These are phyloP conservation scores for Drosophila yakuba DNA, from an alignment of 1,140 invertebrate species.

Conservation along the genomic window DNA sequence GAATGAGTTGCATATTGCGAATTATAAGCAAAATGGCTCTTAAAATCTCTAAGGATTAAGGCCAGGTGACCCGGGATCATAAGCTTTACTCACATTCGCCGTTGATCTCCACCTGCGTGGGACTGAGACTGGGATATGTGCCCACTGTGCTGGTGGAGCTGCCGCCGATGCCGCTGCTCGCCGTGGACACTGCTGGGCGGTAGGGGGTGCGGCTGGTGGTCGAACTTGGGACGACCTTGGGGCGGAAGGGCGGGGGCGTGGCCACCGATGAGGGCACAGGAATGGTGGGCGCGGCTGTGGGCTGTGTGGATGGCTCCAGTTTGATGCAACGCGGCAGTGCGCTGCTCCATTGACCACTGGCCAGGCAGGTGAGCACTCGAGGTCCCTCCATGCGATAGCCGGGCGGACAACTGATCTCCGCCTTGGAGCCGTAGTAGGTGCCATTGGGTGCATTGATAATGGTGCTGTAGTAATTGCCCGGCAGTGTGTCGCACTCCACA, in stretches of 20 bases:
- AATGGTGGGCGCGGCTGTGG: conserved; percentile 49
- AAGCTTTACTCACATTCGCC: conserved; percentile 67
- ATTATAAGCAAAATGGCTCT: neutral
- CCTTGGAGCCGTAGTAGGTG: conserved; percentile 88
- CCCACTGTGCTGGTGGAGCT: conserved; percentile 42
- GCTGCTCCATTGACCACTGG: conserved; percentile 92
- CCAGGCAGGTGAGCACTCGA: conserved; percentile 89
- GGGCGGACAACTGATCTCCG: conserved; percentile 91
- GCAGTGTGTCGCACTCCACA: conserved; percentile 91
- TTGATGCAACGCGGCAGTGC: conserved; percentile 89
- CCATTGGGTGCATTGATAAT: conserved; percentile 88
- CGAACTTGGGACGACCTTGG: conserved; percentile 46
- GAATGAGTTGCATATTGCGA: too few species aligned
- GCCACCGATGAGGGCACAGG: conserved; percentile 71
- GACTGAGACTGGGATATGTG: conserved; percentile 58
- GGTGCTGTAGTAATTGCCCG: conserved; percentile 89
- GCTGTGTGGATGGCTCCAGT: conserved; percentile 86
- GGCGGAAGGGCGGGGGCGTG: conserved; percentile 54
- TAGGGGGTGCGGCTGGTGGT: conserved; percentile 64
- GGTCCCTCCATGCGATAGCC: conserved; percentile 90
- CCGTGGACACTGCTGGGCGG: conserved; percentile 49
- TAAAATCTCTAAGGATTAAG: neutral
- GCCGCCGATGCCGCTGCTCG: conserved; percentile 40
- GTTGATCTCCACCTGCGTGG: conserved; percentile 77
- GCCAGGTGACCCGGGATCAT: neutral